A percentile compares a stretch with the other conserved stretches of the same genome.
Conservation (phyloP, 92 coral and sea anemone species). For the Muricea muricata region DNA sequence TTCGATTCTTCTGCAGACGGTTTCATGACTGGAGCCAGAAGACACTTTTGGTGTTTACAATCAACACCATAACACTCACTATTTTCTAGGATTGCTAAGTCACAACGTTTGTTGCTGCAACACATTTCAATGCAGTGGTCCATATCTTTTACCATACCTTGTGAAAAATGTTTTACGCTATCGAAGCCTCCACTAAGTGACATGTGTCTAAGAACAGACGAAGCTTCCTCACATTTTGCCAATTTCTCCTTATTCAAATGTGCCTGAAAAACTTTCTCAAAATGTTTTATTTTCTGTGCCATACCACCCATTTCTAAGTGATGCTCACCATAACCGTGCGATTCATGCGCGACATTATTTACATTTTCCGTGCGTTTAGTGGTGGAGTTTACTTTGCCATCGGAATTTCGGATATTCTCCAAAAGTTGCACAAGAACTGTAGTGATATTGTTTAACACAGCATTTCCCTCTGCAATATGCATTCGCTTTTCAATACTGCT, state of each 20-base stretch:
- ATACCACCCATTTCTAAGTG: background rate
- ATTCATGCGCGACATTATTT: background rate
- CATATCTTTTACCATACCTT: constrained; percentile 63
- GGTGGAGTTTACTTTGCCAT: background rate
- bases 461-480: background rate
- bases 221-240: constrained; percentile 12
- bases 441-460: constrained; percentile 9
- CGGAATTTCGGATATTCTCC: background rate
- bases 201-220: constrained; percentile 45
- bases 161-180: constrained; percentile 73
- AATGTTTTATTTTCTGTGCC: background rate
- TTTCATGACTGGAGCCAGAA: constrained; percentile 60
- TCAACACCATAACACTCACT: constrained; percentile 75
- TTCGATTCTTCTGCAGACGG: constrained; percentile 21
- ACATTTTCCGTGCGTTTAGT: background rate
- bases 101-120: constrained; percentile 68
- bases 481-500: background rate
- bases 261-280: background rate
- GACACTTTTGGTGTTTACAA: constrained; percentile 65
- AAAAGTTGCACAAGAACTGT: background rate
- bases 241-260: background rate
- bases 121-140: constrained; percentile 69
- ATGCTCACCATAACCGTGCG: background rate
- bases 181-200: constrained; percentile 70
- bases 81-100: constrained; percentile 77